phyloP scores from a whole-genome alignment of 2,113 vertebrate genomes.

The Cyprinodon variegatus region DNA sequence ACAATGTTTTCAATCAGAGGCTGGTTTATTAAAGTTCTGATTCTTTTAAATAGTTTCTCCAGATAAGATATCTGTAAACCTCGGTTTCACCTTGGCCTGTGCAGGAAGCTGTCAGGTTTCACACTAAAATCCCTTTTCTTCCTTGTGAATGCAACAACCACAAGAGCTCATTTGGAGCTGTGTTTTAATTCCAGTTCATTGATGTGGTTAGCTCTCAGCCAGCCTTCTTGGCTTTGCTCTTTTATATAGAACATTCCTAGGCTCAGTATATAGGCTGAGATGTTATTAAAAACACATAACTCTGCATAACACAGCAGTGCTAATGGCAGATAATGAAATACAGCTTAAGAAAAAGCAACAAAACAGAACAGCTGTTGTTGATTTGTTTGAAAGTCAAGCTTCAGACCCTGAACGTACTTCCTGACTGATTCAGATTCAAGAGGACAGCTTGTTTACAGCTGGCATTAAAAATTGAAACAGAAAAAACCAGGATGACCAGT shows the following conservation, averaged over 20 bases:
- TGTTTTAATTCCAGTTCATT: conserved; percentile 36
- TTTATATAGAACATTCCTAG: conserved; percentile 23
- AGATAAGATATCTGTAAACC: conserved; percentile 38
- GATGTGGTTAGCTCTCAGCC: conserved; percentile 60
- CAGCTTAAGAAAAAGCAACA: conserved; percentile 11
- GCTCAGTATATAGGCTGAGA: conserved; percentile 16
- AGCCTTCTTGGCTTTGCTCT: conserved; percentile 38
- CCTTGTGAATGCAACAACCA: conserved; percentile 24
- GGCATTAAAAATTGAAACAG: background rate
- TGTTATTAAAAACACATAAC: conserved; percentile 23
- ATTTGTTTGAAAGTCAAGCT: conserved; percentile 15
- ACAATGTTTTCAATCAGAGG: conserved; percentile 34
- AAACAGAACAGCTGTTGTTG: conserved; percentile 7
- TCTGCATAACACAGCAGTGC: background rate
- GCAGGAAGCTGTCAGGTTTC: conserved; percentile 21
- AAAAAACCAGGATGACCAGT: too few species aligned
- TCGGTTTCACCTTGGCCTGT: conserved; percentile 32
- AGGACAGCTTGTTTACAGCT: background rate
- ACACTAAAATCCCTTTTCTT: conserved; percentile 9
- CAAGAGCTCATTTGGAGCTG: conserved; percentile 44
- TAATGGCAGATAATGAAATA: conserved; percentile 25
- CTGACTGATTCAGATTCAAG: background rate
- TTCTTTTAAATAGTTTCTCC: conserved; percentile 22
- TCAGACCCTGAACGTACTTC: background rate
- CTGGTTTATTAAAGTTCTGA: conserved; percentile 1